Conservation (phyloP, 2,888 invertebrate species). For the Choreutis nemorana region DNA sequence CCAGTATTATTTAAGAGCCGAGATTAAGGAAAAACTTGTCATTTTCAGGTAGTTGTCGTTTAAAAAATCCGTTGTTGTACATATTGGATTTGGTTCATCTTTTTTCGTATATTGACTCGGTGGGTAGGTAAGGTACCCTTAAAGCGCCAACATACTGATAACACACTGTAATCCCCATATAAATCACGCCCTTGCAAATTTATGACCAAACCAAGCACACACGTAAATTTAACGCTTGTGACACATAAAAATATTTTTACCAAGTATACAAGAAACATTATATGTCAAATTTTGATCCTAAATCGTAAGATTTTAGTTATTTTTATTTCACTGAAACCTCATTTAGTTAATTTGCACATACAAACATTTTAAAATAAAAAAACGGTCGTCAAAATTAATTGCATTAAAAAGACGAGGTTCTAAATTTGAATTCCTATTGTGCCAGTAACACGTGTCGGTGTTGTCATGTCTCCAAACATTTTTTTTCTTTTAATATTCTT, state of each 20-base stretch:
- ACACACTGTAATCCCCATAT: conserved; percentile 46
- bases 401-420: conserved; percentile 25
- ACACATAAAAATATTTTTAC: too few relatives aligned
- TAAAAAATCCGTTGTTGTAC: background rate
- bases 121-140: conserved; percentile 10
- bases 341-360: conserved; percentile 1
- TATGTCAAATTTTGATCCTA: too few relatives aligned
- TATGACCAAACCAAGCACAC: conserved; percentile 40
- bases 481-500: conserved; percentile 36
- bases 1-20: conserved; percentile 5
- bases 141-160: conserved; percentile 32
- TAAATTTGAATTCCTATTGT: conserved; percentile 38
- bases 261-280: too few relatives aligned
- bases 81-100: background rate
- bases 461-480: conserved; percentile 45
- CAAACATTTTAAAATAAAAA: background rate
- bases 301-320: too few relatives aligned
- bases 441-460: conserved; percentile 47
- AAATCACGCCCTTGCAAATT: conserved; percentile 52
- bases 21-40: conserved; percentile 3
- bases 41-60: conserved; percentile 2
- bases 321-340: conserved; percentile 40
- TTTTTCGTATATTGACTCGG: conserved; percentile 1
- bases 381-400: conserved; percentile 14
- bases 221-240: conserved; percentile 40